A percentile compares a stretch with the other conserved stretches of the same genome.
These are phyloP conservation scores for Tillus elongatus DNA, from an alignment of 2,888 invertebrate species.

Conservation along the genomic window DNA sequence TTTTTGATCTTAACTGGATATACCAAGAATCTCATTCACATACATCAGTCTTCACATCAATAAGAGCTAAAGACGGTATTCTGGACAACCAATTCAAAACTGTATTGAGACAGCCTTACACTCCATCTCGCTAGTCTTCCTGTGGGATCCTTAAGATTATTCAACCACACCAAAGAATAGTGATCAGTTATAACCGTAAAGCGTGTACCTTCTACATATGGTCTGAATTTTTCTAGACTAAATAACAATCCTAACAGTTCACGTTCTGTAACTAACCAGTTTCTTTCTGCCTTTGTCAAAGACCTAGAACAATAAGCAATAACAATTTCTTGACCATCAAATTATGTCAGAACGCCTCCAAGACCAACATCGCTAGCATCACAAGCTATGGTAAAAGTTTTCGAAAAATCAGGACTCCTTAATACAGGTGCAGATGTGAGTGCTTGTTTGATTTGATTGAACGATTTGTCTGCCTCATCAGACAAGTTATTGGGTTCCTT, in stretches of 20 bases:
- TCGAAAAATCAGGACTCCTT: slow-evolving; percentile 19
- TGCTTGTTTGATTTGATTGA: neutral
- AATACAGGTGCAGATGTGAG: slow-evolving; percentile 16
- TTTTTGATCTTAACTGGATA: too few species aligned
- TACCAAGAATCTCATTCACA: too few species aligned
- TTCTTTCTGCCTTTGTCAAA: slow-evolving; percentile 15
- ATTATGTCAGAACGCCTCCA: slow-evolving; percentile 24
- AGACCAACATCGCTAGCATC: slow-evolving; percentile 27
- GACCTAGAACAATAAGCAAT: slow-evolving; percentile 15
- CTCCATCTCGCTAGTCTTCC: slow-evolving; percentile 12
- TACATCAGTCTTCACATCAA: too few species aligned
- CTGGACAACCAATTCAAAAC: slow-evolving; percentile 10
- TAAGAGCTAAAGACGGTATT: too few species aligned
- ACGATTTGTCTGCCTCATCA: slow-evolving; percentile 6
- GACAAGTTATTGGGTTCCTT: neutral
- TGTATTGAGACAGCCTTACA: slow-evolving; percentile 13
- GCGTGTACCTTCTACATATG: slow-evolving; percentile 6
- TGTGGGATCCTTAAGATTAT: too few species aligned
- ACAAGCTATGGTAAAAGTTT: slow-evolving; percentile 18
- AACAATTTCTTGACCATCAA: slow-evolving; percentile 15
- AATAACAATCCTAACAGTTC: neutral
- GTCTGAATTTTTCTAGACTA: slow-evolving; percentile 1
- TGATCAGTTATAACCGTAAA: neutral
- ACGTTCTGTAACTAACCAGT: slow-evolving; percentile 5
- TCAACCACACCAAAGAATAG: neutral